Percentiles rank a stretch among this genome's conserved stretches.
These are phyloP conservation scores for Zaprionus camerounensis DNA, from an alignment of 1,140 invertebrate species.

Conservation along the genomic window DNA sequence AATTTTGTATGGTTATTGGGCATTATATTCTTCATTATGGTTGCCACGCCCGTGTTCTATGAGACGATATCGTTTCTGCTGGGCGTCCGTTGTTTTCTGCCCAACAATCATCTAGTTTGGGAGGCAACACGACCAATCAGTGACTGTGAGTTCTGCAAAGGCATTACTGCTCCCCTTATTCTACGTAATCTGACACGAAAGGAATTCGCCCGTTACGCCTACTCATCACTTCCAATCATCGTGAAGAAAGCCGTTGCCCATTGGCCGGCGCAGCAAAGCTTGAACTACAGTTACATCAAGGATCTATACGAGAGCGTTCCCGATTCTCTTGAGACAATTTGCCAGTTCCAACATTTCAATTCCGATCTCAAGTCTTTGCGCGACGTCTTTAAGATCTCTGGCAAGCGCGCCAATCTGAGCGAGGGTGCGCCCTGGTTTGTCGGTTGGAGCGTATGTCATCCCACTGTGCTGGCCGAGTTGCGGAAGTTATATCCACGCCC, in stretches of 20 bases:
- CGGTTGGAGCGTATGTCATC: slow-evolving; percentile 96
- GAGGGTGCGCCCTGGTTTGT: slow-evolving; percentile 93
- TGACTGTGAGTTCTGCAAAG: slow-evolving; percentile 88
- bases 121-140: slow-evolving; percentile 93
- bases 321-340: slow-evolving; percentile 90
- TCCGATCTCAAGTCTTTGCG: slow-evolving; percentile 91
- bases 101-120: slow-evolving; percentile 93
- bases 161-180: slow-evolving; percentile 87
- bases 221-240: slow-evolving; percentile 92
- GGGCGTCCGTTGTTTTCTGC: slow-evolving; percentile 89
- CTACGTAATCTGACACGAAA: slow-evolving; percentile 88
- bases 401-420: slow-evolving; percentile 87
- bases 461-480: slow-evolving; percentile 89
- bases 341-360: slow-evolving; percentile 96
- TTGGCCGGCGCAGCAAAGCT: slow-evolving; percentile 91
- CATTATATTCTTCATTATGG: slow-evolving; percentile 77
- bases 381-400: slow-evolving; percentile 92
- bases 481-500: slow-evolving; percentile 91
- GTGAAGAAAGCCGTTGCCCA: slow-evolving; percentile 90
- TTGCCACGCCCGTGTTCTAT: slow-evolving; percentile 75
- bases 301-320: slow-evolving; percentile 88
- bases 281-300: slow-evolving; percentile 91
- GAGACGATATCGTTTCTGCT: slow-evolving; percentile 81
- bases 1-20: slow-evolving; percentile 75
- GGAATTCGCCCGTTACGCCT: slow-evolving; percentile 89